Base-by-base conservation (phyloP, 2,113 vertebrate genomes). In the Tor tambroides region DNA sequence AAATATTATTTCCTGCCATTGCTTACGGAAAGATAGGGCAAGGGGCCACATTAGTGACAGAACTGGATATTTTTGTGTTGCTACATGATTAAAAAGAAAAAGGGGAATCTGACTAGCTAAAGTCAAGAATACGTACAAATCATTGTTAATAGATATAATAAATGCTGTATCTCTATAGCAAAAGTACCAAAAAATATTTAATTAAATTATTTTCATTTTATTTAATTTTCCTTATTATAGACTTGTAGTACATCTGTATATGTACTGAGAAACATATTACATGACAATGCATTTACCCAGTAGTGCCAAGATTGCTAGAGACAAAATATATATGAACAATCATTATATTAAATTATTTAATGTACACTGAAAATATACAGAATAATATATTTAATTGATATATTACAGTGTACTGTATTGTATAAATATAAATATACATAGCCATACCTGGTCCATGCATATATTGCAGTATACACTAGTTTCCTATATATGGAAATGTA, bases 1-100 rank as follows among this genome's bases (percentile, higher is more conserved):
- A 85, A 85, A 83, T 80, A 83, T 56, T 82, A 86, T 75, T 80
- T 89, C 84, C 86, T 81, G 80, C 87, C 86, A 65, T 74, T 28
- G 26, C 88, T 81, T 28, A 38, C 63, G 80, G 81, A 85, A 85
- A 65, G 63, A 82, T 14, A 30, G 38, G 72, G 49, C 49, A 78
- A 84, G 86, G 63, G 83, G 4, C 46, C 54, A 85, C 17, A 41
- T 51, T 51, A 21, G n/a, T 10, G 59, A 43, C 83, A 76, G 6
- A 38, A 19, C 15, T 80, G 23, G 14, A 19, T 7, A 26, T 26
- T 41, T 80, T 61, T 63, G 23, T 41, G 12, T 6, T 41, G 35
- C 12, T 80, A 59, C 30, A 80, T 21, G 38, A 41, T 61, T 74
- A 43, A 38, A 61, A 38, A 61, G 35, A 43, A 51, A 59, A 59